These are phyloP conservation scores for Drosophila multiciliata DNA, from an alignment of 2,888 invertebrate genomes.

Conservation along the genomic window DNA sequence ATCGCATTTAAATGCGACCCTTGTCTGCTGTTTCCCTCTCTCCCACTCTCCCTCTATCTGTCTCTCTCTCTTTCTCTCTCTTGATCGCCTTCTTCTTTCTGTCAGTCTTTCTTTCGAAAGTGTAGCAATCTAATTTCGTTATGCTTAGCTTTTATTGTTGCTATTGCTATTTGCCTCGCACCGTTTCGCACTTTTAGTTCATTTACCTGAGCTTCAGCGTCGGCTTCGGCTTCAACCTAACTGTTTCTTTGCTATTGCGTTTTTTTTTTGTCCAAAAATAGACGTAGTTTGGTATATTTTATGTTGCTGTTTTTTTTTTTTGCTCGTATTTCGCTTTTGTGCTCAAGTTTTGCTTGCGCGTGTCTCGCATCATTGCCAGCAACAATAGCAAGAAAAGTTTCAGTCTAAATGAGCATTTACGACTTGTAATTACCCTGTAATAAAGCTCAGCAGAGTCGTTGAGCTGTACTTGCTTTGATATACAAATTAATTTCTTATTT, in stretches of 20 bases:
- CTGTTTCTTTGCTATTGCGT: conserved; percentile 42
- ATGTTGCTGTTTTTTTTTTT: conserved; percentile 33
- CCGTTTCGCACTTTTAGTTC: conserved; percentile 71
- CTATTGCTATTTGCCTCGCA: conserved; percentile 51
- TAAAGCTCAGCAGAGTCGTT: no score
- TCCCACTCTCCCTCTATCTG: background rate
- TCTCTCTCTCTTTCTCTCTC: background rate
- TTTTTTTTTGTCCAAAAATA: conserved; percentile 45
- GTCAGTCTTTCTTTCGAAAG: conserved; percentile 53
- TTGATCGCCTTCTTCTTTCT: conserved; percentile 7
- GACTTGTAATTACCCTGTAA: conserved; percentile 14
- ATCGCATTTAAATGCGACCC: conserved; percentile 47
- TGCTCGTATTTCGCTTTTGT: conserved; percentile 5
- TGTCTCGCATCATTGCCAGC: conserved; percentile 63
- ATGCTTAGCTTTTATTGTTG: conserved; percentile 43
- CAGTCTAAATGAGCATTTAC: conserved; percentile 2
- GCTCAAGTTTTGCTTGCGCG: conserved; percentile 43
- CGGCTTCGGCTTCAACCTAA: conserved; percentile 30
- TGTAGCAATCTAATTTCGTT: conserved; percentile 73
- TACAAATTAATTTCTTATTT: background rate
- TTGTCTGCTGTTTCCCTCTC: background rate
- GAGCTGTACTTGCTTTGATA: no score
- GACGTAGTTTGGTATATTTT: conserved; percentile 54
- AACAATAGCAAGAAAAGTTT: background rate
- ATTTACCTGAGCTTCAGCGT: conserved; percentile 61